Conservation (phyloP, 2,797 vertebrate genomes). For the Coranthus polyacanthus region DNA sequence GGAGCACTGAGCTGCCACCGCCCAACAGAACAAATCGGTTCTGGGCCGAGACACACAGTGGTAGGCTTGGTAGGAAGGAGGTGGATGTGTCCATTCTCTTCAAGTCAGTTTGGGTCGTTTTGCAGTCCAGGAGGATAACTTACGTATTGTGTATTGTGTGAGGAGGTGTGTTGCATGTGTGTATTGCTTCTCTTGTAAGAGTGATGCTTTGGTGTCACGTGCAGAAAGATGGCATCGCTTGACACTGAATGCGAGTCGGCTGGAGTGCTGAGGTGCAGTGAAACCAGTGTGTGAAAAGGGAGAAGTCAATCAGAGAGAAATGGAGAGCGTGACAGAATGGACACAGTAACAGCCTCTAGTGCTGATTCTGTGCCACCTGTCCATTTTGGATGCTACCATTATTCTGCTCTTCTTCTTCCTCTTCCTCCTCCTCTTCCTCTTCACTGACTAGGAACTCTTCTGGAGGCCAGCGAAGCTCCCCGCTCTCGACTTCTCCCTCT, state of each 20-base stretch:
- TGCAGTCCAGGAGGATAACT: conserved; percentile 38
- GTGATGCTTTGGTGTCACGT: conserved; percentile 57
- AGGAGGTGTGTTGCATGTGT: conserved; percentile 16
- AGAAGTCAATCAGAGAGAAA: conserved; percentile 41
- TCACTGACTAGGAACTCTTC: conserved; percentile 94
- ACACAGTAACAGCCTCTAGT: conserved; percentile 67
- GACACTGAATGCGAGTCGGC: conserved; percentile 43
- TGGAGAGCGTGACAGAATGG: neutral
- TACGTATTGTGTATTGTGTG: conserved; percentile 13
- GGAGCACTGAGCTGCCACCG: conserved; percentile 49
- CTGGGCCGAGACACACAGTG: conserved; percentile 49
- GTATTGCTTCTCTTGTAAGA: conserved; percentile 57
- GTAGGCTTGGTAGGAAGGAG: conserved; percentile 28
- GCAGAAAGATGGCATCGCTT: conserved; percentile 31
- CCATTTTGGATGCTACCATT: conserved; percentile 74
- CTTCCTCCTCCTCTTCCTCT: conserved; percentile 77
- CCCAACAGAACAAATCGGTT: conserved; percentile 34
- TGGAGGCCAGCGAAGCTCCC: conserved; percentile 97
- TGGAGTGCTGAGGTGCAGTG: conserved; percentile 58
- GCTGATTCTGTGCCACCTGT: conserved; percentile 80
- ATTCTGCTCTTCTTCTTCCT: conserved; percentile 81
- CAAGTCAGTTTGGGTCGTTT: conserved; percentile 17
- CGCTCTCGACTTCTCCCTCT: conserved; percentile 96
- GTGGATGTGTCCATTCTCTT: conserved; percentile 35
- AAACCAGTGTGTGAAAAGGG: conserved; percentile 61